Evolutionary conservation across 2,888 invertebrate species (phyloP).

Genomic region (Caenorhabditis uteleia): DNA sequence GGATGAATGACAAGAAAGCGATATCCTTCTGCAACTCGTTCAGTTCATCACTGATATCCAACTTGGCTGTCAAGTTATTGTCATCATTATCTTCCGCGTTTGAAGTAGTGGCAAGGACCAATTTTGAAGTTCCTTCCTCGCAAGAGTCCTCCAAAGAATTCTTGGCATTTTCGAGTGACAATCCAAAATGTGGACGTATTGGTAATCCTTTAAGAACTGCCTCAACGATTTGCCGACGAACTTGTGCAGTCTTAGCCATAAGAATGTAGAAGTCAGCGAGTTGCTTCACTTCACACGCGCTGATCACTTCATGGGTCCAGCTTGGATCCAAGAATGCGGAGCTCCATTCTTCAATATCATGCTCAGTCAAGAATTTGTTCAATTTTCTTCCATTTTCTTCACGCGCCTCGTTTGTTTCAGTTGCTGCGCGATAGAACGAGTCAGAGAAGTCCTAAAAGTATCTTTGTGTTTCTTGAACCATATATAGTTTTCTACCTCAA

Average conservation of each 20-base stretch:
- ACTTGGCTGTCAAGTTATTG: conserved; percentile 30
- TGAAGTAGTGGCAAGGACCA: conserved; percentile 44
- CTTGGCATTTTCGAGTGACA: conserved; percentile 62
- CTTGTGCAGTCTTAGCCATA: conserved; percentile 57
- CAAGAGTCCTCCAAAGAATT: conserved; percentile 54
- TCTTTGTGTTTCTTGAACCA: neutral
- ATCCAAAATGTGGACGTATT: conserved; percentile 50
- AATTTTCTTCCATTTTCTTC: conserved; percentile 38
- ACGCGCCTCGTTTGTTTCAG: conserved; percentile 36
- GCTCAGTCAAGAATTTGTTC: conserved; percentile 55
- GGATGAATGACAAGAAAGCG: conserved; percentile 59
- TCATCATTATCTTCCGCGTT: conserved; percentile 44
- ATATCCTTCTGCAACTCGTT: conserved; percentile 58
- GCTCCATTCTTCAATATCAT: conserved; percentile 67
- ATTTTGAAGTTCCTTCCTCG: conserved; percentile 25
- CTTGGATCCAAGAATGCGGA: conserved; percentile 61
- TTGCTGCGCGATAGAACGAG: conserved; percentile 52
- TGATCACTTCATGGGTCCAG: conserved; percentile 66
- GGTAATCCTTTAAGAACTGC: conserved; percentile 60
- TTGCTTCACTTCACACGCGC: conserved; percentile 46
- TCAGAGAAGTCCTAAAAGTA: conserved; percentile 47
- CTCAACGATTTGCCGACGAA: conserved; percentile 63
- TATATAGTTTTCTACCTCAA: conserved; percentile 46
- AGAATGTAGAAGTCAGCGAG: conserved; percentile 61
- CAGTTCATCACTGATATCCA: conserved; percentile 58